Conservation (phyloP, 2,113 vertebrate species). For the Vulpes ferrilata region DNA sequence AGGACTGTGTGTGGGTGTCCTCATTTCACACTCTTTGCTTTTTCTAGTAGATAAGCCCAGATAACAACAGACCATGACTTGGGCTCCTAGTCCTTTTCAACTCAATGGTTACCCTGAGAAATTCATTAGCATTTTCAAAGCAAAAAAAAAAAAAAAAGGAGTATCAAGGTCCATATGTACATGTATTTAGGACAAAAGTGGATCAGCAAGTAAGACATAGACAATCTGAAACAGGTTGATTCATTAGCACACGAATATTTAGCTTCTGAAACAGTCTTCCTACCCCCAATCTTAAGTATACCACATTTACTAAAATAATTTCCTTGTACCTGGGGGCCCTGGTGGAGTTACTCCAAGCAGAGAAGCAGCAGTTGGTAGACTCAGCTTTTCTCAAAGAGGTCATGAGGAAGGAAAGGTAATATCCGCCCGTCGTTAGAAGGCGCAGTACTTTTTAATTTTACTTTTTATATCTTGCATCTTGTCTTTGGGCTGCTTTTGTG, state of each 20-base stretch:
- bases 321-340: fast-evolving
- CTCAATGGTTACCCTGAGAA: constrained; percentile 38
- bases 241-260: background rate
- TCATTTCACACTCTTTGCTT: constrained; percentile 54
- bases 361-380: background rate
- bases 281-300: background rate
- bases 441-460: background rate
- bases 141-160: background rate
- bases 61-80: constrained; percentile 58
- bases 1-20: background rate
- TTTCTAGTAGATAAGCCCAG: constrained; percentile 43
- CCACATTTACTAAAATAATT: background rate
- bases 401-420: background rate
- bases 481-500: background rate
- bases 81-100: constrained; percentile 31
- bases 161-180: background rate
- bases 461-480: background rate
- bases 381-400: background rate
- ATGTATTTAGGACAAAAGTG: background rate
- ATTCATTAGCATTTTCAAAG: constrained; percentile 46
- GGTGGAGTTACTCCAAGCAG: background rate
- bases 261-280: background rate
- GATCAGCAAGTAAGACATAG: background rate
- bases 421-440: background rate
- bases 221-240: background rate